Evolutionary conservation across 2,797 vertebrate species (phyloP).

Genomic region (Tadarida brasiliensis): DNA sequence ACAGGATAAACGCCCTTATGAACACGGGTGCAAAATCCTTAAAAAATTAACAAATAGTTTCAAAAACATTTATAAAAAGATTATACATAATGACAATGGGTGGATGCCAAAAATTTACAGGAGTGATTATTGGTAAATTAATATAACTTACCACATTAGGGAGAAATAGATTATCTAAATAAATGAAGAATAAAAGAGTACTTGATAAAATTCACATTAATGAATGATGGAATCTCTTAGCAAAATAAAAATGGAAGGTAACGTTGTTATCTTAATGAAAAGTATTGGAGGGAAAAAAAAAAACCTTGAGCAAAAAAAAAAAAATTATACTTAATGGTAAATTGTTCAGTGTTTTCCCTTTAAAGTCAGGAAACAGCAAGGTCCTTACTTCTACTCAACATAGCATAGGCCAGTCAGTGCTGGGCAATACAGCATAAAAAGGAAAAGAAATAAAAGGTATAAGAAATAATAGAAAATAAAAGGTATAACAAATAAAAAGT

Average conservation of each 20-base stretch:
- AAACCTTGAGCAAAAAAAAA: neutral
- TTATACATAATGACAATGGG: neutral
- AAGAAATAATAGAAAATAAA: neutral
- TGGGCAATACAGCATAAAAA: neutral
- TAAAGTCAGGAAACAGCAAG: neutral
- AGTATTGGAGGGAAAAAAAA: neutral
- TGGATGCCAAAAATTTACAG: neutral
- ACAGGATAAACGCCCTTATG: neutral
- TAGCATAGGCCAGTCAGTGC: neutral
- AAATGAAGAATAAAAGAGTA: neutral
- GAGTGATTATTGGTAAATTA: neutral
- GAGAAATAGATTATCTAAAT: neutral
- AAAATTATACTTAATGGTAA: neutral
- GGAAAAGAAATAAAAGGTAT: neutral
- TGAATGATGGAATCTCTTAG: neutral
- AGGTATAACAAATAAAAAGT: neutral
- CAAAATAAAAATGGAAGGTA: neutral
- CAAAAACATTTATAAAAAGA: neutral
- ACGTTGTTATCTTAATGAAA: neutral
- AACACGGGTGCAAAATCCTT: neutral
- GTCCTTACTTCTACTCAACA: neutral
- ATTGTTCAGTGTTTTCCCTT: neutral
- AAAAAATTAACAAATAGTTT: neutral
- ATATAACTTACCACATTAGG: neutral
- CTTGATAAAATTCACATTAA: slow-evolving; percentile 10